phyloP scores from a whole-genome alignment of 2,797 vertebrate species.

The Petrocephalus schoutedeni region DNA sequence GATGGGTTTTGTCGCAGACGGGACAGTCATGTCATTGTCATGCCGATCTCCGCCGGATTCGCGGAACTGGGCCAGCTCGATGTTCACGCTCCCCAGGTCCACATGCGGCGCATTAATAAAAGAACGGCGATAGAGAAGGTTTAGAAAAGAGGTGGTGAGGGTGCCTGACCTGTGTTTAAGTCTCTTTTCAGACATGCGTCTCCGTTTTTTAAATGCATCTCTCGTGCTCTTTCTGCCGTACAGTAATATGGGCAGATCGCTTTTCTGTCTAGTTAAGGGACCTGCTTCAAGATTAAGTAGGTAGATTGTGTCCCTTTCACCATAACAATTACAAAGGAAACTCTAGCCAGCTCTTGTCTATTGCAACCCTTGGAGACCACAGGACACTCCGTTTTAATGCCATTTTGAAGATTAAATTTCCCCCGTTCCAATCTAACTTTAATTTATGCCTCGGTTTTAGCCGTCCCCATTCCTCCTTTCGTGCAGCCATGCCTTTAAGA shows the following conservation, averaged over 20 bases:
- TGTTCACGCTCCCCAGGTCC: slow-evolving; percentile 55
- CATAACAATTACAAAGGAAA: slow-evolving; percentile 82
- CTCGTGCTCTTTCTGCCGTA: slow-evolving; percentile 62
- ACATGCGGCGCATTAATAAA: slow-evolving; percentile 45
- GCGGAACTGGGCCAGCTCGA: slow-evolving; percentile 40
- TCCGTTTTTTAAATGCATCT: slow-evolving; percentile 65
- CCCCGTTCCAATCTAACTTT: slow-evolving; percentile 73
- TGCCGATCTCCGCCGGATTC: slow-evolving; percentile 65
- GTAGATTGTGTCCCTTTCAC: slow-evolving; percentile 77
- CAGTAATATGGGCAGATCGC: slow-evolving; percentile 70
- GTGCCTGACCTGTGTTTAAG: background rate
- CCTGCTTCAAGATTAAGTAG: slow-evolving; percentile 76
- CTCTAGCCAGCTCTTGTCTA: slow-evolving; percentile 74
- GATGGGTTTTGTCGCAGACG: slow-evolving; percentile 52
- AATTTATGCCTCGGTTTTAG: slow-evolving; percentile 47
- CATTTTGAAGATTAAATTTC: slow-evolving; percentile 84
- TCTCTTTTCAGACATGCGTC: slow-evolving; percentile 61
- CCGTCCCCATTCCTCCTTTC: slow-evolving; percentile 43
- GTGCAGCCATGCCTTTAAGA: slow-evolving; percentile 61
- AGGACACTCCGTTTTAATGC: slow-evolving; percentile 81
- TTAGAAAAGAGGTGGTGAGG: slow-evolving; percentile 1
- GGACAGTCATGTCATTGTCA: slow-evolving; percentile 64
- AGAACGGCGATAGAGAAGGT: slow-evolving; percentile 37
- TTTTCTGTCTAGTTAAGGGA: slow-evolving; percentile 75
- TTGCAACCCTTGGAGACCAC: slow-evolving; percentile 66